A percentile compares a stretch with the other conserved stretches of the same genome.
Conservation (phyloP, 2,113 vertebrate species). For the Silurus glanis region DNA sequence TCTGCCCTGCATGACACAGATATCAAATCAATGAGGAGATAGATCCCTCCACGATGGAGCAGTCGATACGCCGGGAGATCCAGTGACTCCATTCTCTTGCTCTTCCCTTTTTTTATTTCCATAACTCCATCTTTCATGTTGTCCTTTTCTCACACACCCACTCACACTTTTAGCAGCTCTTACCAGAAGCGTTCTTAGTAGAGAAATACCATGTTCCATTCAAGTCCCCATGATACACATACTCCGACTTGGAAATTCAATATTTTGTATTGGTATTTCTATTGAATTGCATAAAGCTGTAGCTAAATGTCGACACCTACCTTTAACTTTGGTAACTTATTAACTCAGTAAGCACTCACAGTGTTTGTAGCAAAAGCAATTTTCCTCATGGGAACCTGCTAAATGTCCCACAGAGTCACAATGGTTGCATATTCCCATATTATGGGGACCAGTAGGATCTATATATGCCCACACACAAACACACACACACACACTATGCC, state of each 20-base stretch:
- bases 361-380: not conserved
- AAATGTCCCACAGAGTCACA: not conserved
- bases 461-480: not conserved
- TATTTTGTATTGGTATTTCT: not conserved
- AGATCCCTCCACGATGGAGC: constrained; percentile 30
- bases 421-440: not conserved
- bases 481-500: not conserved
- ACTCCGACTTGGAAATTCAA: not conserved
- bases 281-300: not conserved
- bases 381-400: not conserved
- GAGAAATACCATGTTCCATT: not conserved
- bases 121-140: not conserved
- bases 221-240: too few species aligned
- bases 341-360: not conserved
- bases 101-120: not conserved
- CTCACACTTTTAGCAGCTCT: not conserved
- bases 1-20: constrained; percentile 44
- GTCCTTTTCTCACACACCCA: not conserved
- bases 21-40: constrained; percentile 55
- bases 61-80: constrained; percentile 31
- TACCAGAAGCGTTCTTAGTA: not conserved
- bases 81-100: constrained; percentile 1
- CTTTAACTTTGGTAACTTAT: too few species aligned
- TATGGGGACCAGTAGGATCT: not conserved
- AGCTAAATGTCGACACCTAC: not conserved